These are phyloP conservation scores for Bombus vancouverensis DNA, from an alignment of 1,140 invertebrate species.

Conservation along the genomic window DNA sequence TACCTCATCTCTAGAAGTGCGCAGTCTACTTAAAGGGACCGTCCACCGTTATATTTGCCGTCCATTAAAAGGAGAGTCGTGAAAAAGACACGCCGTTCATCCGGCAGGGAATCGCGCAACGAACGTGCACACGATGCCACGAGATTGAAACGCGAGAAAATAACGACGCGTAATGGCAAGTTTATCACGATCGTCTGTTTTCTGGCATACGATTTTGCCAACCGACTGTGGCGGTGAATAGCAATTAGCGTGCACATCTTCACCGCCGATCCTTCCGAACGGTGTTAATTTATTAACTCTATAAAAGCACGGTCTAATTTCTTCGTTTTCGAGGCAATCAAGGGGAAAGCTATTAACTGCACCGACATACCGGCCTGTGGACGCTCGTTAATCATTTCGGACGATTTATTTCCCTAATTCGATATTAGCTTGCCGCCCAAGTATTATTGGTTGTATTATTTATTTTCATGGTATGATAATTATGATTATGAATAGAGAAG, in stretches of 20 bases:
- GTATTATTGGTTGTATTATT: background rate
- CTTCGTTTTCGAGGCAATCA: conserved; percentile 18
- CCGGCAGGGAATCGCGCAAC: background rate
- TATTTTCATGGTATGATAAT: background rate
- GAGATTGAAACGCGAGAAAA: conserved; percentile 12
- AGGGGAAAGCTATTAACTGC: conserved; percentile 8
- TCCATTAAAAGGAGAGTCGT: conserved; percentile 1
- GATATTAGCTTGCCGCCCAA: background rate
- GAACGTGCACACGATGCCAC: background rate
- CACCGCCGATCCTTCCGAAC: background rate
- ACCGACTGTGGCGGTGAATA: background rate
- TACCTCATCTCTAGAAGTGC: background rate
- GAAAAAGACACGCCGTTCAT: background rate
- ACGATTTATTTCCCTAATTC: conserved; percentile 6
- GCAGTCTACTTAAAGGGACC: background rate
- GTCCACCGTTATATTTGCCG: background rate
- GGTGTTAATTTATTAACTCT: conserved; percentile 20
- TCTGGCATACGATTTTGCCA: background rate
- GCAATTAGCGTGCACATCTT: background rate
- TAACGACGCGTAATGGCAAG: conserved; percentile 7
- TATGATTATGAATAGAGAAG: background rate
- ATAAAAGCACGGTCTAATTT: conserved; percentile 9
- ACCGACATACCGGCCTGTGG: too few species aligned
- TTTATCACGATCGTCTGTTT: background rate
- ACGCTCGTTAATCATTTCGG: conserved; percentile 6